These are phyloP conservation scores for Elaphurus davidianus DNA, from an alignment of 2,113 vertebrate species.

Conservation along the genomic window DNA sequence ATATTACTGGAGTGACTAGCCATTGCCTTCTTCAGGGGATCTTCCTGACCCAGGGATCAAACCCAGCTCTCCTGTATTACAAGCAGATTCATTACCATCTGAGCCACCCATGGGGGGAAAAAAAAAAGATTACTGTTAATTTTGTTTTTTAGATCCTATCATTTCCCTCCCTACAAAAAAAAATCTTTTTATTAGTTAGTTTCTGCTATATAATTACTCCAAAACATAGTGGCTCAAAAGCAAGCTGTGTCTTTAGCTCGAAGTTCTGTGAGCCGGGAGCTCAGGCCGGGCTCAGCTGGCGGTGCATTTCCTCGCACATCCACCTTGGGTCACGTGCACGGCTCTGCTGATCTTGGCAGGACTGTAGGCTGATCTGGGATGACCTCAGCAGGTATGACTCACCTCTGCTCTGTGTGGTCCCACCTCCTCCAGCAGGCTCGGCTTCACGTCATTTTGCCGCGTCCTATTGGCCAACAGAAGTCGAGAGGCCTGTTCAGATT, in stretches of 20 bases:
- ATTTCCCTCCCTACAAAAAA: neutral
- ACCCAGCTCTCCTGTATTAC: neutral
- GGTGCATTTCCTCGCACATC: accelerated
- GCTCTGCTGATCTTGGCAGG: neutral
- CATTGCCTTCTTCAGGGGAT: neutral
- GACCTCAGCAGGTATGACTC: neutral
- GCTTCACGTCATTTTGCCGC: neutral
- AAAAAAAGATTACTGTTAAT: neutral
- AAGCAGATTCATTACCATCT: neutral
- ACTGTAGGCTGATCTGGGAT: neutral
- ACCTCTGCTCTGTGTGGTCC: neutral
- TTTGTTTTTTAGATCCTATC: neutral
- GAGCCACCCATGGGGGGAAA: neutral
- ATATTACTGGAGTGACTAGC: neutral
- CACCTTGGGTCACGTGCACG: neutral
- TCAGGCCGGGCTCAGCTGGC: neutral
- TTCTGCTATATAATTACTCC: neutral
- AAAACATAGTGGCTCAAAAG: neutral
- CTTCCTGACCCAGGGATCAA: neutral
- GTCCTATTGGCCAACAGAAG: accelerated
- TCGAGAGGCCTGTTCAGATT: neutral
- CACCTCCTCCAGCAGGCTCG: neutral
- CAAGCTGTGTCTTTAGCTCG: neutral
- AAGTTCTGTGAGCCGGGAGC: neutral
- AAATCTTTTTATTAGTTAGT: neutral